These are phyloP conservation scores for Hyaena hyaena DNA, from an alignment of 2,113 vertebrate genomes.

Conservation along the genomic window DNA sequence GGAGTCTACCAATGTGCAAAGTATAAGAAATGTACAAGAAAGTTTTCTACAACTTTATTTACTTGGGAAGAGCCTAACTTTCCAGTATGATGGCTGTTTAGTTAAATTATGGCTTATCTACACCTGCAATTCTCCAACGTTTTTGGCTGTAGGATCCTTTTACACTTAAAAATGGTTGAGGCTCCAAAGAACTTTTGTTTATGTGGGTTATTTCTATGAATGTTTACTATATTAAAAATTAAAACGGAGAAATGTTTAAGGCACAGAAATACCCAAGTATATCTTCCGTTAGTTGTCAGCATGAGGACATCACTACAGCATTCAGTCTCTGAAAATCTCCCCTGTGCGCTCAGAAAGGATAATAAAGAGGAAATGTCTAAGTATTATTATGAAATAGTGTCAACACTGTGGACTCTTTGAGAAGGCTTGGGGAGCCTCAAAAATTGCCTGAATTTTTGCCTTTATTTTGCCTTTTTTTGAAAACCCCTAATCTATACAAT, in stretches of 20 bases:
- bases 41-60: not conserved
- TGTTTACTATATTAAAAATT: not conserved
- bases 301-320: no score
- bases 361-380: not conserved
- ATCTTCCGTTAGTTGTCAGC: not conserved
- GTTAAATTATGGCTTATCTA: not conserved
- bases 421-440: not conserved
- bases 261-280: not conserved
- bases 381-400: not conserved
- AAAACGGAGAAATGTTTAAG: not conserved
- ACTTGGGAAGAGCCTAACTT: not conserved
- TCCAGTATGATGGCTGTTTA: not conserved
- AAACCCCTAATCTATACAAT: not conserved
- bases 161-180: not conserved
- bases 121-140: not conserved
- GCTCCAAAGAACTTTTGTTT: not conserved
- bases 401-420: not conserved
- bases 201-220: not conserved
- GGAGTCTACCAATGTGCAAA: not conserved
- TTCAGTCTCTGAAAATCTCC: not conserved
- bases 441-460: not conserved
- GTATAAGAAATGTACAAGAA: not conserved
- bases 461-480: not conserved
- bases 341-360: not conserved
- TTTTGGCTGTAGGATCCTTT: not conserved